Evolutionary conservation across 2,888 invertebrate species (phyloP), one percentile per base, ranked within the genome.

Genomic region (Chalcis sispes): DNA sequence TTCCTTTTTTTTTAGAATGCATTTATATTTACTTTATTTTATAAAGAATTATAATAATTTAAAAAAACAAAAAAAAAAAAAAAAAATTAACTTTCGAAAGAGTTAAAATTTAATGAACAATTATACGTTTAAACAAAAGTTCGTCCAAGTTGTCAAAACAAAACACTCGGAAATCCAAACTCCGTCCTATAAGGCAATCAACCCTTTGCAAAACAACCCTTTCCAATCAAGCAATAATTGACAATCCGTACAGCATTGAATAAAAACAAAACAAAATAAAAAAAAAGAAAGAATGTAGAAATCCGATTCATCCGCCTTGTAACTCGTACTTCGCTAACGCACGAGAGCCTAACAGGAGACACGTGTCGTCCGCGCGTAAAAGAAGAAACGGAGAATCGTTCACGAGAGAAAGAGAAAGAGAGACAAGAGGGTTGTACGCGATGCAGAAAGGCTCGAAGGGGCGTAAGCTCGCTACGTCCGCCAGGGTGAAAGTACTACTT

Each of bases 401-500:
- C 85, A 81, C 79, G 81, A 40, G 10, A 15, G 50, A 32, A 23
- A 40, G 15, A 23, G 36, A 65, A 40, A 54, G 40, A 32, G 54
- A 67, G 59, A 50, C 8, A 4, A 7, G 40, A 20, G 18, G 27
- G 1, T 8, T 27, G 36, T 8, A 13, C 3, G n/a, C n/a, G n/a
- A n/a, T n/a, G n/a, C n/a, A n/a, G n/a, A n/a, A n/a, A n/a, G 54
- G 54, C 8, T 1, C 29, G 42, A 56, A 25, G 58, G 48, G 69
- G 5, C 32, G 10, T 20, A 29, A n/a, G n/a, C n/a, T 36, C 4
- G 80, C 75, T 7, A 10, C 80, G 81, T 82, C 80, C 78, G 83
- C 10, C 20, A 82, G 83, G 82, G 84, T 86, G 85, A 87, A 86
- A 87, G 87, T 85, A 86, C 87, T 83, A 85, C 87, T 87, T 87